Conservation (phyloP, 2,113 vertebrate species). For the Tor tambroides region DNA sequence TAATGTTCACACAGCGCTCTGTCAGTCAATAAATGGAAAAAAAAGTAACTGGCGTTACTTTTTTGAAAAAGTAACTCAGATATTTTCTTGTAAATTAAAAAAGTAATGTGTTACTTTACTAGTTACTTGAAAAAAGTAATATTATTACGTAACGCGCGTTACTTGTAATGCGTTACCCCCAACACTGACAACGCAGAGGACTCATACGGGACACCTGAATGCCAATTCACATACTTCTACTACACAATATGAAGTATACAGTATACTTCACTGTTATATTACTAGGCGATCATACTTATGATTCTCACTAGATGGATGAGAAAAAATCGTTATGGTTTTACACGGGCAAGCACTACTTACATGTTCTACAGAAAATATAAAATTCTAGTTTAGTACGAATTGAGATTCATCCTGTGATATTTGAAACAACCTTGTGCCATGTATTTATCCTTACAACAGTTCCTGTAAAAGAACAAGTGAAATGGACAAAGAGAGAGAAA, state of each 20-base stretch:
- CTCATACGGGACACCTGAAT: neutral
- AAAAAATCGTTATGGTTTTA: neutral
- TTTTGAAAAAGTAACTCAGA: no score
- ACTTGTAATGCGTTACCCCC: no score
- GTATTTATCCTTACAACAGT: neutral
- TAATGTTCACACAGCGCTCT: no score
- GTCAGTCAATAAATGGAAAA: no score
- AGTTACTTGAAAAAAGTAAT: no score
- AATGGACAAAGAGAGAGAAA: slow-evolving; percentile 2
- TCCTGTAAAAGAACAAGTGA: slow-evolving; percentile 10
- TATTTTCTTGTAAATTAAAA: no score
- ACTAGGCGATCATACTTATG: neutral
- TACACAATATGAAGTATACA: neutral
- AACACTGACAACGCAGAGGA: no score
- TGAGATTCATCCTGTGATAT: neutral
- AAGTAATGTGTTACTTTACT: no score
- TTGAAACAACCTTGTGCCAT: neutral
- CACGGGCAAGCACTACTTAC: neutral
- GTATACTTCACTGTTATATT: neutral
- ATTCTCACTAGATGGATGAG: neutral
- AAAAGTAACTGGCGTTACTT: no score
- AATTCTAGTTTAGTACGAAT: neutral
- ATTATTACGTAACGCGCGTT: no score
- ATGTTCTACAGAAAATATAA: neutral
- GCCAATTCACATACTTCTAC: neutral